Evolutionary conservation across 2,797 vertebrate genomes (phyloP).

Genomic region (Erithacus rubecula): DNA sequence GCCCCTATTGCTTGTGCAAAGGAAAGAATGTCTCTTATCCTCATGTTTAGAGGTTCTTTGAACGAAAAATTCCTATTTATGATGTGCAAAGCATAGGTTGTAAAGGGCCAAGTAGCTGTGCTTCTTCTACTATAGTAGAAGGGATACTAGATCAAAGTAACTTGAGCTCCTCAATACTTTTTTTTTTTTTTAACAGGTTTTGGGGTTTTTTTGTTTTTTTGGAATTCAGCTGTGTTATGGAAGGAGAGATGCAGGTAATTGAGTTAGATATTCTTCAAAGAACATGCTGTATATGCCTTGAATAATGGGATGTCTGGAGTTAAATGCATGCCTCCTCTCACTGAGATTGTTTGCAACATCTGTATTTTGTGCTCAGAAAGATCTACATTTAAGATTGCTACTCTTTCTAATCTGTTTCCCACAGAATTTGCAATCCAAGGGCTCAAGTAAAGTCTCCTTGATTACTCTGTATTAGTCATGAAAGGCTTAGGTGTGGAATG

Average conservation of each 20-base stretch:
- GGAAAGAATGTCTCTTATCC: neutral
- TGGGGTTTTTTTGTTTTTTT: neutral
- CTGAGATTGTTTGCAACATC: neutral
- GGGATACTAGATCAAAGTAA: fast-evolving
- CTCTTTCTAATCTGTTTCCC: neutral
- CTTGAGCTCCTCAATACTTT: neutral
- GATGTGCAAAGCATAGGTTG: neutral
- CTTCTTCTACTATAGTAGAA: neutral
- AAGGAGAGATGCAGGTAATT: neutral
- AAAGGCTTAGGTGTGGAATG: neutral
- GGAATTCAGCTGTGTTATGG: neutral
- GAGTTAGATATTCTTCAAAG: neutral
- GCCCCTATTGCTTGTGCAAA: neutral
- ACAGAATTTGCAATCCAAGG: neutral
- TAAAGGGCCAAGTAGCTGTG: neutral
- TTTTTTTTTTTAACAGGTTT: neutral
- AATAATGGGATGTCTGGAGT: neutral
- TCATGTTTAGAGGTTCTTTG: neutral
- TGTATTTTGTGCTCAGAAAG: neutral
- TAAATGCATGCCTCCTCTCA: neutral
- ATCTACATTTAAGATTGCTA: neutral
- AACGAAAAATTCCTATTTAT: neutral
- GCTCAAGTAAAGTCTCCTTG: neutral
- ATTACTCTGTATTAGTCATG: neutral
- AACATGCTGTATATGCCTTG: neutral